Evolutionary conservation across 2,888 invertebrate species (phyloP).

Genomic region (Ectobius pallidus): DNA sequence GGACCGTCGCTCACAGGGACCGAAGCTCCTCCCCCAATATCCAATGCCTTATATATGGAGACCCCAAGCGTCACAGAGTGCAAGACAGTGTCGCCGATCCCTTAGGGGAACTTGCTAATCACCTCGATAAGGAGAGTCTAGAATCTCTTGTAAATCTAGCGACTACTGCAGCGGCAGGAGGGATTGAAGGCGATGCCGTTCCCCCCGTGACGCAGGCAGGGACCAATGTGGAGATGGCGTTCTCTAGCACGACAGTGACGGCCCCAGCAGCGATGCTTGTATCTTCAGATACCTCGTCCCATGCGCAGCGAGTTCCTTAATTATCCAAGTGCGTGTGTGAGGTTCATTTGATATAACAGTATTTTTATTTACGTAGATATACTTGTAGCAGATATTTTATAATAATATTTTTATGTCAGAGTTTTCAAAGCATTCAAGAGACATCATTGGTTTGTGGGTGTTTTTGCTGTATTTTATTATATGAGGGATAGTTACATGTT

Average conservation of each 20-base stretch:
- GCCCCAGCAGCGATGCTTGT: slow-evolving; percentile 26
- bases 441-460: neutral
- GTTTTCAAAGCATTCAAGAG: neutral
- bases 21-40: slow-evolving; percentile 76
- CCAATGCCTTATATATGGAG: slow-evolving; percentile 57
- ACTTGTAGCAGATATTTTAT: slow-evolving; percentile 24
- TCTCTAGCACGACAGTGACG: slow-evolving; percentile 39
- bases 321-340: slow-evolving; percentile 25
- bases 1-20: slow-evolving; percentile 60
- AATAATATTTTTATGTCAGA: slow-evolving; percentile 22
- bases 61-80: slow-evolving; percentile 53
- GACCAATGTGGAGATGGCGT: slow-evolving; percentile 41
- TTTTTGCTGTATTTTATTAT: neutral
- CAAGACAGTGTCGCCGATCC: slow-evolving; percentile 39
- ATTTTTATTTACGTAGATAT: slow-evolving; percentile 23
- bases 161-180: slow-evolving; percentile 42
- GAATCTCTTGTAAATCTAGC: slow-evolving; percentile 46
- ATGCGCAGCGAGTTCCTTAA: slow-evolving; percentile 35
- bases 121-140: slow-evolving; percentile 46
- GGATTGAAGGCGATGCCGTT: slow-evolving; percentile 2
- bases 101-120: slow-evolving; percentile 45
- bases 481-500: no score
- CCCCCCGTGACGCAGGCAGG: neutral
- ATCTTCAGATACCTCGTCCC: slow-evolving; percentile 1
- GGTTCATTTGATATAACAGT: slow-evolving; percentile 19